Base-by-base conservation (phyloP, 1,140 invertebrate species). In the Catajapyx aquilonaris region DNA sequence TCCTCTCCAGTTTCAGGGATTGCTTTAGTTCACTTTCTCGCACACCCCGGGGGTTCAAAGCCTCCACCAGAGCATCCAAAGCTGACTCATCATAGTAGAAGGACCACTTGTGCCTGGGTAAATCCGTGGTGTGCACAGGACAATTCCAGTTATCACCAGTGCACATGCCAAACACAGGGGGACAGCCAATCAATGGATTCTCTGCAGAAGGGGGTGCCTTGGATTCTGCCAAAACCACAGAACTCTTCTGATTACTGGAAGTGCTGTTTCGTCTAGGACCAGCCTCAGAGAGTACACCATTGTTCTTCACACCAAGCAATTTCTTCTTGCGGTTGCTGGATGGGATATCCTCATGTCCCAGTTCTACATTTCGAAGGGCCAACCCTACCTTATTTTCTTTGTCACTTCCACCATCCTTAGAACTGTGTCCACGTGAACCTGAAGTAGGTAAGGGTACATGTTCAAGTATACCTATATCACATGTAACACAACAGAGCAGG, bases 1-100 rank as follows among this genome's bases (percentile, higher is more conserved):
- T 53, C 37, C 69, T 71, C 42, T 84, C 68, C 31, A 66, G 61
- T 23, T 71, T 55, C 2, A 94, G 53, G 31, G 66, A 59, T 43
- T 78, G 67, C 33, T 68, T 61, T 2, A 95, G 59, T 38, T 80
- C 70, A 31, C 64, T 64, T 55, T 94, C 88, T 3, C 87, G 61
- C 34, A 72, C 54, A 0, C 87, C 88, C 17, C 86, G 57, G 20
- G 70, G 68, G 56, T 83, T 91, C 1, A 95, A 59, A 2, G 62
- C 54, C 17, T 66, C 56, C 20, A 87, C 68, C 1, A 95, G 56
- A 9, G 59, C 50, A 31, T 84, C 69, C 5, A 94, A 54, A 39
- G 84, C 71, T 37, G 84, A 73, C 31, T 57, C 49, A 9, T 67
- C 69, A 46, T 73, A 65, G 44, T 76, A 76, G 52, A 84, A 87